A percentile compares a stretch with the other conserved stretches of the same genome.
These are phyloP conservation scores for Leucoptera coffeella DNA, from an alignment of 2,888 invertebrate species.

Conservation along the genomic window DNA sequence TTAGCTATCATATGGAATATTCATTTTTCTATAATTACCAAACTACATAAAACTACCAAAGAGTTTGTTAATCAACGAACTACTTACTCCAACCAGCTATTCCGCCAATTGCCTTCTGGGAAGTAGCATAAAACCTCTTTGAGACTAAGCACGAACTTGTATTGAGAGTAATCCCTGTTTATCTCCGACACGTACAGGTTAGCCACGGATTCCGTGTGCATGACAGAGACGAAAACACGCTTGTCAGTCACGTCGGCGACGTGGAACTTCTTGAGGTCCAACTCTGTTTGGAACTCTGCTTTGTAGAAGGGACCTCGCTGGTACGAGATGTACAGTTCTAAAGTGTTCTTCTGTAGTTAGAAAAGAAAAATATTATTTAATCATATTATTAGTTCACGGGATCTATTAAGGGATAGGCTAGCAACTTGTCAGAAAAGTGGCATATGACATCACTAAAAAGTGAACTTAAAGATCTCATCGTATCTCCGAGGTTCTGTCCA, in stretches of 20 bases:
- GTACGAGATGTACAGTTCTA: slow-evolving; percentile 72
- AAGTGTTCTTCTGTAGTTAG: slow-evolving; percentile 30
- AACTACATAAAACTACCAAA: no score
- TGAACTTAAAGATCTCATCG: no score
- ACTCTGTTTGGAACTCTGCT: slow-evolving; percentile 69
- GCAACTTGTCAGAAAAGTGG: no score
- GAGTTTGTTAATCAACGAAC: slow-evolving; percentile 4
- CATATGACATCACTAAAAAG: no score
- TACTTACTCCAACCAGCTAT: slow-evolving; percentile 76
- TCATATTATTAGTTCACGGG: no score
- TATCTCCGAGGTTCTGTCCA: no score
- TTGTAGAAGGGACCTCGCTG: slow-evolving; percentile 63
- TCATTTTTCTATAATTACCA: no score
- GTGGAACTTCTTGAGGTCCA: slow-evolving; percentile 64
- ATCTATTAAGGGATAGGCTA: no score
- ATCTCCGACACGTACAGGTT: slow-evolving; percentile 79
- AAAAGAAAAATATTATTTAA: no score
- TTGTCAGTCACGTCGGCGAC: slow-evolving; percentile 79
- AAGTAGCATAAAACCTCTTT: slow-evolving; percentile 78
- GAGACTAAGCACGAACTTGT: slow-evolving; percentile 72
- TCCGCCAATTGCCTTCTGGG: slow-evolving; percentile 73
- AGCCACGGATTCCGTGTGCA: slow-evolving; percentile 65
- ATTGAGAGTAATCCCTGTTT: slow-evolving; percentile 55
- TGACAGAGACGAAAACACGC: slow-evolving; percentile 75
- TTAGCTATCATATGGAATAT: no score